Percentiles rank a stretch among this genome's conserved stretches.
phyloP scores from a whole-genome alignment of 2,888 invertebrate species.

The Drosophila suboccidentalis region DNA sequence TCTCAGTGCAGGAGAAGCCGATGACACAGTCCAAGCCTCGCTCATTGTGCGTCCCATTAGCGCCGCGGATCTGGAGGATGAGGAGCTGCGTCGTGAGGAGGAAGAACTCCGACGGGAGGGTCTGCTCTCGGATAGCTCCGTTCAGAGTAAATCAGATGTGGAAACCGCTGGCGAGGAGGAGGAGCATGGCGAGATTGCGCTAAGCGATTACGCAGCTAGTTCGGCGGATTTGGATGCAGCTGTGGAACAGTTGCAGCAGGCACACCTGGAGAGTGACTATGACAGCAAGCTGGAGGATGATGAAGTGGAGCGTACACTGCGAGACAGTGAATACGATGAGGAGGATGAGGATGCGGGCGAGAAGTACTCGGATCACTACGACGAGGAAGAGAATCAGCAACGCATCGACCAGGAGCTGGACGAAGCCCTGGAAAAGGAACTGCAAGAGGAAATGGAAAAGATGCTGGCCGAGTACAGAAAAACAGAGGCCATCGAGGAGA shows the following conservation, averaged over 20 bases:
- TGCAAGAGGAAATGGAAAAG: conserved; percentile 75
- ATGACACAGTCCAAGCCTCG: conserved; percentile 88
- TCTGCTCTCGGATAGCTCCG: conserved; percentile 81
- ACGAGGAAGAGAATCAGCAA: conserved; percentile 55
- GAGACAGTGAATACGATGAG: conserved; percentile 76
- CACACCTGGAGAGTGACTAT: conserved; percentile 66
- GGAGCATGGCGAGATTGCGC: conserved; percentile 62
- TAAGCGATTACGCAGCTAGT: conserved; percentile 81
- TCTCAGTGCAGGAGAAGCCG: conserved; percentile 87
- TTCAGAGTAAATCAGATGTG: conserved; percentile 82
- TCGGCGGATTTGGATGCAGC: conserved; percentile 82
- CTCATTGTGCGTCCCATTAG: conserved; percentile 89
- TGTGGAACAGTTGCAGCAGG: conserved; percentile 70
- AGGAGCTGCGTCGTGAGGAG: conserved; percentile 78
- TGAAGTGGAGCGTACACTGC: conserved; percentile 73
- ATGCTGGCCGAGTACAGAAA: conserved; percentile 60
- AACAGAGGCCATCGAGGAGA: conserved; percentile 37
- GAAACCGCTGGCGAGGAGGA: conserved; percentile 82
- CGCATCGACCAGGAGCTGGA: conserved; percentile 67
- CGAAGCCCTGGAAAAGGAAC: conserved; percentile 69
- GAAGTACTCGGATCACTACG: conserved; percentile 64
- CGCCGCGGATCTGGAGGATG: conserved; percentile 85
- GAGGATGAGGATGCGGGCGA: conserved; percentile 64
- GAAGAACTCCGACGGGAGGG: conserved; percentile 82
- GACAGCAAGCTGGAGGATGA: conserved; percentile 73